Percentiles rank a stretch among this genome's conserved stretches.
These are phyloP conservation scores for Tyto alba DNA, from an alignment of 2,113 vertebrate species.

Conservation along the genomic window DNA sequence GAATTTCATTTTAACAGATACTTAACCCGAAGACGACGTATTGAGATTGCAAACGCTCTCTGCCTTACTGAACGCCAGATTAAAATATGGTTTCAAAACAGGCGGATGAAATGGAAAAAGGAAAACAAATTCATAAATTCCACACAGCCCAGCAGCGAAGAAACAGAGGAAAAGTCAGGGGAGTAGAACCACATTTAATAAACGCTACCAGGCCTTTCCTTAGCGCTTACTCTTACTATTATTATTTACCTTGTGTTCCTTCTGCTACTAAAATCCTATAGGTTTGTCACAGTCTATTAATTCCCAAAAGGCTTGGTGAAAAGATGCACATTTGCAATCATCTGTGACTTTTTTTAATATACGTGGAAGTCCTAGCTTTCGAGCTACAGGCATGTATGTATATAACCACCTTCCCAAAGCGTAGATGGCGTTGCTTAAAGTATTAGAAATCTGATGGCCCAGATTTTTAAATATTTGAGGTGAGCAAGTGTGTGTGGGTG, in stretches of 20 bases:
- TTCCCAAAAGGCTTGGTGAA: constrained; percentile 62
- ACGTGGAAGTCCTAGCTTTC: constrained; percentile 2
- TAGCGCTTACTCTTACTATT: constrained; percentile 30
- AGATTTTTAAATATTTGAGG: background rate
- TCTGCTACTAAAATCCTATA: constrained; percentile 35
- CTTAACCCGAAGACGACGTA: constrained; percentile 82
- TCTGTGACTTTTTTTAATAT: constrained; percentile 57
- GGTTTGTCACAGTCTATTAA: constrained; percentile 49
- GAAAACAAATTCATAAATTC: constrained; percentile 85
- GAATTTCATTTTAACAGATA: constrained; percentile 87
- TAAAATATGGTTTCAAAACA: constrained; percentile 89
- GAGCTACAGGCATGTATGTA: background rate
- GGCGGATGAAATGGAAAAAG: constrained; percentile 87
- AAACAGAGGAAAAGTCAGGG: constrained; percentile 79
- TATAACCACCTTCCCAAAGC: background rate
- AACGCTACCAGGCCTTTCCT: constrained; percentile 62
- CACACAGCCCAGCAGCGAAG: constrained; percentile 77
- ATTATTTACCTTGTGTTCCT: constrained; percentile 49
- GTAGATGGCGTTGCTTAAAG: background rate
- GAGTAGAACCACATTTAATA: constrained; percentile 70
- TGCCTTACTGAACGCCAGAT: constrained; percentile 86
- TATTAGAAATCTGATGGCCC: background rate
- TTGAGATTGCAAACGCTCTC: constrained; percentile 83
- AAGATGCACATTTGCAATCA: constrained; percentile 54
- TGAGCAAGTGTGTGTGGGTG: background rate